phyloP scores from a whole-genome alignment of 2,113 vertebrate genomes.

The Misgurnus anguillicaudatus region DNA sequence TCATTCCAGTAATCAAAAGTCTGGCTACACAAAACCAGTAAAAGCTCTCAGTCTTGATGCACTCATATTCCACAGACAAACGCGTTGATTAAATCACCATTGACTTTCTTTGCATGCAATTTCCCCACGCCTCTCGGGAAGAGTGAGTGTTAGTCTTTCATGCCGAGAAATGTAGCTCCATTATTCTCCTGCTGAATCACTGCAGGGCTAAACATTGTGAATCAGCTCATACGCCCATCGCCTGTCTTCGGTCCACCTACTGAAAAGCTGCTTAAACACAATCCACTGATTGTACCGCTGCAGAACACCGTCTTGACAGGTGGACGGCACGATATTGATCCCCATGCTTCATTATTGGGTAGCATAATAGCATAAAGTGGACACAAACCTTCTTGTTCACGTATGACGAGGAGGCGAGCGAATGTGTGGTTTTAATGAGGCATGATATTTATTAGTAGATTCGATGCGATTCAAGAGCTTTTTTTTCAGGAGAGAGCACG shows the following conservation, averaged over 20 bases:
- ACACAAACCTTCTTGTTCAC: conserved; percentile 9
- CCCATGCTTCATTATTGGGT: conserved; percentile 4
- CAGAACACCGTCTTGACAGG: conserved; percentile 31
- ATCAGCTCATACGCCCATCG: conserved; percentile 43
- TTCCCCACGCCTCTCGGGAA: conserved; percentile 44
- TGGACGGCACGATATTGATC: conserved; percentile 9
- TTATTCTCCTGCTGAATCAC: conserved; percentile 48
- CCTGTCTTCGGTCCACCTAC: conserved; percentile 49
- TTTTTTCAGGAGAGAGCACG: conserved; percentile 15
- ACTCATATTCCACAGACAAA: conserved; percentile 18
- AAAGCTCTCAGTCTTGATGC: not conserved
- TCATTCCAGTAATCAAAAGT: not conserved
- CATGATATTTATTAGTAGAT: conserved; percentile 50
- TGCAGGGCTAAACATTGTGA: conserved; percentile 23
- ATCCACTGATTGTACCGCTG: conserved; percentile 54
- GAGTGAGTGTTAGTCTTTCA: conserved; percentile 11
- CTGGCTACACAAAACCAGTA: not conserved
- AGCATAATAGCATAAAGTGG: not conserved
- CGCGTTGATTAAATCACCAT: conserved; percentile 58
- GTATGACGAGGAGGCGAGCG: conserved; percentile 8
- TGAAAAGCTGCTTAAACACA: conserved; percentile 68
- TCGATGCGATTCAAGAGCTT: conserved; percentile 44
- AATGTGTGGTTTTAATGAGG: conserved; percentile 43
- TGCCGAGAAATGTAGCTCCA: conserved; percentile 24
- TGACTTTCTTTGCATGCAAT: conserved; percentile 56